These are phyloP conservation scores for Glareola pratincola DNA, from an alignment of 2,113 vertebrate species.

Conservation along the genomic window DNA sequence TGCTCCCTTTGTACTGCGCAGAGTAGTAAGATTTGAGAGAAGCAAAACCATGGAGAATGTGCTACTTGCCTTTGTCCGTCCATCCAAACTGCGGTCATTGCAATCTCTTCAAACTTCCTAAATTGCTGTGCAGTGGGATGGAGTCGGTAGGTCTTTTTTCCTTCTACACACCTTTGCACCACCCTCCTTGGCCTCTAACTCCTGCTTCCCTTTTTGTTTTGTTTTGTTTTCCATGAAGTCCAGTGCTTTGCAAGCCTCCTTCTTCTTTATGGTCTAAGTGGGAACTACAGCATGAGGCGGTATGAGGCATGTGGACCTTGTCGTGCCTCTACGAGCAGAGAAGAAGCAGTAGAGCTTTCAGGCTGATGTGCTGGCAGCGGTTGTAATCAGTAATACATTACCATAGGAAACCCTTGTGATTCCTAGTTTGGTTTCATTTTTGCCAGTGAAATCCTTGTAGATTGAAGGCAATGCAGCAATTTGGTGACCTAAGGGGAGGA, in stretches of 20 bases:
- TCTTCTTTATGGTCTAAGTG: not conserved
- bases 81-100: not conserved
- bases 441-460: not conserved
- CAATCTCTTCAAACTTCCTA: not conserved
- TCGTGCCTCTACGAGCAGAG: not conserved
- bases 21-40: too few species aligned
- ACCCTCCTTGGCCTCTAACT: not conserved
- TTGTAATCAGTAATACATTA: not conserved
- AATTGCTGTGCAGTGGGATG: not conserved
- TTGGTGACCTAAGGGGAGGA: not conserved
- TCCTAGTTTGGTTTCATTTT: not conserved
- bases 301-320: accelerated
- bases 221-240: not conserved
- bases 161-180: not conserved
- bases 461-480: not conserved
- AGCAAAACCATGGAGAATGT: too few species aligned
- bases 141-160: not conserved
- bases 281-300: not conserved
- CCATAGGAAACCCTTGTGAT: not conserved
- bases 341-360: not conserved
- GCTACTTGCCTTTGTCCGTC: not conserved
- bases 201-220: not conserved
- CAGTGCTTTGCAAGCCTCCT: not conserved
- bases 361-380: not conserved
- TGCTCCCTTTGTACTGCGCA: not conserved